These are phyloP conservation scores for Motacilla alba DNA, from an alignment of 2,113 vertebrate genomes.

Conservation along the genomic window DNA sequence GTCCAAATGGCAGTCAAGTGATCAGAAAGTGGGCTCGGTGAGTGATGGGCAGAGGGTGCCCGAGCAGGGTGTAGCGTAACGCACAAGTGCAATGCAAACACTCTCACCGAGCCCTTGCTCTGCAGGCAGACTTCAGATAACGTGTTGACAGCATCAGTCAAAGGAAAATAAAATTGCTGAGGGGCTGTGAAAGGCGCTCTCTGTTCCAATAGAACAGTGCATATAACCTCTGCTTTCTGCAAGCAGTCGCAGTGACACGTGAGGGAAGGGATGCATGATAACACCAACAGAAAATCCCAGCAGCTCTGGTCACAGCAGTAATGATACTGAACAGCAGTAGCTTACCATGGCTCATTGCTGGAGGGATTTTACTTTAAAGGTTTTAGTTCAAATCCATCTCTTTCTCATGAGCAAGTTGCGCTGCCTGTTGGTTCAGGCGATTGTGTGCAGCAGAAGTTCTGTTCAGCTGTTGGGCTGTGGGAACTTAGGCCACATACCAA, in stretches of 20 bases:
- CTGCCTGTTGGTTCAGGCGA: not conserved
- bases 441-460: not conserved
- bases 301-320: not conserved
- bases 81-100: conserved; percentile 60
- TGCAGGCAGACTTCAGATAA: conserved; percentile 36
- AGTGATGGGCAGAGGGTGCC: conserved; percentile 48
- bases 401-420: not conserved
- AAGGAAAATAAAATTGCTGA: conserved; percentile 21
- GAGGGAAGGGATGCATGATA: not conserved
- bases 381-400: not conserved
- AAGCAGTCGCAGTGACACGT: not conserved
- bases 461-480: not conserved
- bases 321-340: not conserved
- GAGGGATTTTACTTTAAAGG: not conserved
- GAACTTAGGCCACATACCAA: not conserved
- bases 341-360: not conserved
- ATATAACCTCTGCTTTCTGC: conserved; percentile 17
- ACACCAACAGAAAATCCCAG: not conserved
- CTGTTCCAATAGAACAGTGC: not conserved
- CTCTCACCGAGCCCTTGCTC: conserved; percentile 8
- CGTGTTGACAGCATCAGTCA: conserved; percentile 53
- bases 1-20: conserved; percentile 8
- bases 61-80: not conserved
- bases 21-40: conserved; percentile 2
- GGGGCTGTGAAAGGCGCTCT: conserved; percentile 5